Base-by-base conservation (phyloP, 2,888 invertebrate genomes). In the Phlogophora meticulosa region DNA sequence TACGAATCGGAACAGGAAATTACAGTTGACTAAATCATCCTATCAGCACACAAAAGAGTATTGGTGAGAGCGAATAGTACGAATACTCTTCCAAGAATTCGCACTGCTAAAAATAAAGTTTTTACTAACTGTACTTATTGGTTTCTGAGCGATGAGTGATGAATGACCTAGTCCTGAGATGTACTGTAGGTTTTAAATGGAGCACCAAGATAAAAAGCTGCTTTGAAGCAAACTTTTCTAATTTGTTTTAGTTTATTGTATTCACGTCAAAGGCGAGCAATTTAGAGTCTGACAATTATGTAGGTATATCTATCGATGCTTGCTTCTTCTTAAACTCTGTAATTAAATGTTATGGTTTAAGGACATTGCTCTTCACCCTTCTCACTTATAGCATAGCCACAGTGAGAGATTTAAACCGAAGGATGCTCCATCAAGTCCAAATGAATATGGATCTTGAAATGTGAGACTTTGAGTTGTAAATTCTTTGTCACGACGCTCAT, bases 1-100 rank as follows among this genome's bases (percentile, higher is more conserved):
- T 78, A 78, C 83, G 78, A 90, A 88, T 87, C 81, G 82, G 84
- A 85, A 85, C 90, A 90, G 89, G 89, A 92, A 91, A 92, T 90
- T 84, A 87, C 86, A 86, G 85, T 84, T 83, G 84, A 87, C 85
- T 90, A n/a, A n/a, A n/a, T 80, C 82, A 81, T 86, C 79, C 81
- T 78, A 86, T 85, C 82, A 83, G 74, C 84, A 88, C 87, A 91
- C 91, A 92, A 92, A 90, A 90, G 89, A 86, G 77, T 81, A 73
- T 77, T 78, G 84, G 90, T 86, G 89, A 91, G 91, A 91, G 91
- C 82, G 85, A 87, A 88, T 82, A 60, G 77, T 77, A 88, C 82
- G 85, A 87, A 88, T 80, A 46, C 78, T 77, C 83, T 89, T 89
- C 86, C 71, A 76, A 84, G 88, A 87, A 88, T 75, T 83, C 60